phyloP scores from a whole-genome alignment of 2,797 vertebrate genomes.

The Protonibea diacanthus region DNA sequence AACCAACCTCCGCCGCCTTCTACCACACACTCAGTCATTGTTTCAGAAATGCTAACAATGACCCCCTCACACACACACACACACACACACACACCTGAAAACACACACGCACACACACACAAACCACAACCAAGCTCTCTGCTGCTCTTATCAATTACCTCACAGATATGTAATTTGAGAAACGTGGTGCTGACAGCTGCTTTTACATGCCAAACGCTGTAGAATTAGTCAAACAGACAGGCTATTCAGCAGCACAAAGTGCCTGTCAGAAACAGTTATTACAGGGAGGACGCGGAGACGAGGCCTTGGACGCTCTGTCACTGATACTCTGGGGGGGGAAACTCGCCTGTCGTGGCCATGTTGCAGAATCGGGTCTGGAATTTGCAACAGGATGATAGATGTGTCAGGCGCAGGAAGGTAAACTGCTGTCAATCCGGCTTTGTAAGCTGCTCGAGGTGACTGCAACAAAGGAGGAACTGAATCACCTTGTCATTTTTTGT shows the following conservation, averaged over 20 bases:
- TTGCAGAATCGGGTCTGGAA: constrained; percentile 49
- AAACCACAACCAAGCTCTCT: constrained; percentile 11
- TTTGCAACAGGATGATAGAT: constrained; percentile 50
- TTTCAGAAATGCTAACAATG: constrained; percentile 26
- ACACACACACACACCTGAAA: constrained; percentile 33
- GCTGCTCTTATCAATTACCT: constrained; percentile 51
- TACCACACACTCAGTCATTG: background rate
- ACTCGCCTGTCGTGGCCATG: constrained; percentile 4
- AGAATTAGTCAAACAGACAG: constrained; percentile 57
- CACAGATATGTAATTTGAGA: constrained; percentile 56
- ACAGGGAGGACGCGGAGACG: constrained; percentile 40
- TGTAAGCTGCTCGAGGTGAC: constrained; percentile 49
- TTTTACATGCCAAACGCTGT: constrained; percentile 49
- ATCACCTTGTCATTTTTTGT: constrained; percentile 43
- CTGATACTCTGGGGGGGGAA: constrained; percentile 33
- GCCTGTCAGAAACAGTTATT: constrained; percentile 62
- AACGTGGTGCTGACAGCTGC: constrained; percentile 58
- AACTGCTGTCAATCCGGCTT: constrained; percentile 64
- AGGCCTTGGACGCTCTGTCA: constrained; percentile 49
- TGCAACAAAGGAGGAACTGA: constrained; percentile 43
- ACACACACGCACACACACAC: constrained; percentile 5
- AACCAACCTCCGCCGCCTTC: background rate
- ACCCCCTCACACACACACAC: background rate
- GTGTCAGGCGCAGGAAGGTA: constrained; percentile 47
- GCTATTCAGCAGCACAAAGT: constrained; percentile 55